These are phyloP conservation scores for Melanitta fusca DNA, from an alignment of 2,797 vertebrate species.

Conservation along the genomic window DNA sequence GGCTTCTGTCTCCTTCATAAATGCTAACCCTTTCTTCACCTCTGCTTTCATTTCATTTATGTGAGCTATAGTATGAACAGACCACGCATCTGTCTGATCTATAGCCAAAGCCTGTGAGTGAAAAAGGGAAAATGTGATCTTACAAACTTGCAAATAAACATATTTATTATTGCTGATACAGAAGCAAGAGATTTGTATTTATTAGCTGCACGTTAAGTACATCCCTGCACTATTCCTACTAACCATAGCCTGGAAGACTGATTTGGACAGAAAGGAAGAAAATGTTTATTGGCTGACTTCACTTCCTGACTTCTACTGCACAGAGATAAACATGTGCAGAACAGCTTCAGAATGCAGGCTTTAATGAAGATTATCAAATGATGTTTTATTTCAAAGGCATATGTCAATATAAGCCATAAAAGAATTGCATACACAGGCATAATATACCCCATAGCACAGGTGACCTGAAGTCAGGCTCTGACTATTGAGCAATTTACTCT, in stretches of 20 bases:
- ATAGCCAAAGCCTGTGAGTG: conserved; percentile 84
- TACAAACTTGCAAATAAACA: neutral
- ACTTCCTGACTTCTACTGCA: neutral
- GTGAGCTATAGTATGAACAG: conserved; percentile 90
- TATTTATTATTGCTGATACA: neutral
- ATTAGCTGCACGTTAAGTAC: neutral
- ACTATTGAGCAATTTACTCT: neutral
- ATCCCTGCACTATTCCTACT: neutral
- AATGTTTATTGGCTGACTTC: neutral
- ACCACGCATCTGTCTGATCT: conserved; percentile 88
- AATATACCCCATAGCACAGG: neutral
- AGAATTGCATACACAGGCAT: neutral
- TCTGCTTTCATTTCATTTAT: conserved; percentile 92
- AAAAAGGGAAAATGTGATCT: neutral
- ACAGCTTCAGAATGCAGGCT: neutral
- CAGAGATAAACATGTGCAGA: neutral
- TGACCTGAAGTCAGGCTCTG: no score
- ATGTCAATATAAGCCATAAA: neutral
- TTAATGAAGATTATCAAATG: neutral
- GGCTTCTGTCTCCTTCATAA: conserved; percentile 87
- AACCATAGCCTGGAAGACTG: neutral
- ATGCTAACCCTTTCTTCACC: conserved; percentile 86
- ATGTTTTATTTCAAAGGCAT: neutral
- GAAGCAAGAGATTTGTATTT: neutral
- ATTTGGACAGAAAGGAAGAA: neutral